These are phyloP conservation scores for Linepithema humile DNA, from an alignment of 1,140 invertebrate species.

Conservation along the genomic window DNA sequence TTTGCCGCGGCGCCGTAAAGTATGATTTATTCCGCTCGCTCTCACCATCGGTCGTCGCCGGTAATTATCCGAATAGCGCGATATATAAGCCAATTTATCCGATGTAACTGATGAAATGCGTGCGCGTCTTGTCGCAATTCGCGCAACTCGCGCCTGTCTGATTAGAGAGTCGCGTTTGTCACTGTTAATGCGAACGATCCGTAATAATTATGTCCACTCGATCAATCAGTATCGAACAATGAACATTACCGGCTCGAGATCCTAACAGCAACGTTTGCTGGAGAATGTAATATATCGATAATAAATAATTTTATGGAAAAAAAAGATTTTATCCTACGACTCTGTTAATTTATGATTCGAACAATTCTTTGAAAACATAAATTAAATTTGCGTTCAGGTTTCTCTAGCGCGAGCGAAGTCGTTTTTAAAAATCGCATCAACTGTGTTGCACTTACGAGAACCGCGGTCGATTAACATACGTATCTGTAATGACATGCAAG, in stretches of 20 bases:
- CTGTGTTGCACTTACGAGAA: background rate
- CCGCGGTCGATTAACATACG: conserved; percentile 20
- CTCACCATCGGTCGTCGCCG: conserved; percentile 34
- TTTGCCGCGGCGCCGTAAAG: conserved; percentile 72
- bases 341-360: background rate
- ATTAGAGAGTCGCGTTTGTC: conserved; percentile 60
- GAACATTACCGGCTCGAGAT: background rate
- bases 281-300: background rate
- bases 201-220: conserved; percentile 54
- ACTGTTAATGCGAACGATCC: conserved; percentile 39
- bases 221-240: conserved; percentile 16
- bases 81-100: conserved; percentile 69
- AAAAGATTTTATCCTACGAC: background rate
- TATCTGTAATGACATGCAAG: background rate
- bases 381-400: background rate
- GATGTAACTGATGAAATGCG: conserved; percentile 39
- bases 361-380: background rate
- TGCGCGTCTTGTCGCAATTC: conserved; percentile 49
- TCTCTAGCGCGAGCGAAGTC: background rate
- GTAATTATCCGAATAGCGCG: conserved; percentile 62
- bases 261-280: background rate
- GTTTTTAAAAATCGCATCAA: background rate
- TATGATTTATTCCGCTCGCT: conserved; percentile 78
- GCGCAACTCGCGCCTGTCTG: conserved; percentile 50
- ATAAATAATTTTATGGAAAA: background rate